phyloP scores from a whole-genome alignment of 2,888 invertebrate species.

The Perizoma affinitatum region DNA sequence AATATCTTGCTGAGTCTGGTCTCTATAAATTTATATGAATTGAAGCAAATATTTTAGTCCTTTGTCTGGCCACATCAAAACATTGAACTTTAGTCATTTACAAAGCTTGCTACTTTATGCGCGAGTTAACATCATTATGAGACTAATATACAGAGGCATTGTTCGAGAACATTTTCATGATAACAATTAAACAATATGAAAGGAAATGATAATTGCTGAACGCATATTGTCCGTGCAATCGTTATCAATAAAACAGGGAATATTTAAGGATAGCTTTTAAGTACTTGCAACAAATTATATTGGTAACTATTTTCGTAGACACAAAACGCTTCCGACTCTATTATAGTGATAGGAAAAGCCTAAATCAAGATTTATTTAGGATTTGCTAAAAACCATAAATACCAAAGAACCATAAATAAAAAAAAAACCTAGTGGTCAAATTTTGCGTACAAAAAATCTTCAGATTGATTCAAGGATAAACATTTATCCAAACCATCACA shows the following conservation, averaged over 20 bases:
- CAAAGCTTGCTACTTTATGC: background rate
- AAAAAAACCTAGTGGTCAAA: too few relatives aligned
- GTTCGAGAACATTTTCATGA: background rate
- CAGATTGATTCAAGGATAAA: too few relatives aligned
- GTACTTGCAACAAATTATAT: too few relatives aligned
- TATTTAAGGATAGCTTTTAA: background rate
- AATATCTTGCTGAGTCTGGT: too few relatives aligned
- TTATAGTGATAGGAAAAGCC: too few relatives aligned
- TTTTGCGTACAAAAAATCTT: too few relatives aligned
- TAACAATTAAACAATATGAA: background rate
- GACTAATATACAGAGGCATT: slow-evolving; percentile 11
- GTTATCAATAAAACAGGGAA: slow-evolving; percentile 18
- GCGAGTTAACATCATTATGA: slow-evolving; percentile 11
- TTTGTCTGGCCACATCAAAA: slow-evolving; percentile 4
- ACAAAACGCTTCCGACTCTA: too few relatives aligned
- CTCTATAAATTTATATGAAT: background rate
- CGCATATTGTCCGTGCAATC: background rate
- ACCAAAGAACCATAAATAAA: too few relatives aligned
- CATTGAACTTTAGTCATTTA: slow-evolving; percentile 1
- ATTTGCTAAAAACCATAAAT: too few relatives aligned
- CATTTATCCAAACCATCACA: too few relatives aligned
- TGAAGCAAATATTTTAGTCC: slow-evolving; percentile 3
- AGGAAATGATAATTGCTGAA: slow-evolving; percentile 13
- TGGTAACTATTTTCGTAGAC: too few relatives aligned
- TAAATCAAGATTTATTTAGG: too few relatives aligned